Base-by-base conservation (phyloP, 2,888 invertebrate species). In the Amaurobius ferox region DNA sequence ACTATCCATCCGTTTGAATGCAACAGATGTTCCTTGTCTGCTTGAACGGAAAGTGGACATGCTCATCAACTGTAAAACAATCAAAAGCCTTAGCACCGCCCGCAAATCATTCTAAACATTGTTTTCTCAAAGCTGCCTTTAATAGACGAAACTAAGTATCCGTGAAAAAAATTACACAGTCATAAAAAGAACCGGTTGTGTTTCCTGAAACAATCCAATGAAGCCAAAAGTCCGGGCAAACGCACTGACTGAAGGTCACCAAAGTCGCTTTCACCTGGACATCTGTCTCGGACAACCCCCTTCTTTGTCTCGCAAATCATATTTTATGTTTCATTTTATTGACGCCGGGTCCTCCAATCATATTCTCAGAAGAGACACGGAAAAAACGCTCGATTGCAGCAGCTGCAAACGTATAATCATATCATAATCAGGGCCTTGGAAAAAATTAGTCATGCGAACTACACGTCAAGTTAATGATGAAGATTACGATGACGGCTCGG, bases 291-390 rank as follows among this genome's bases (percentile, higher is more conserved):
- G 44, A 44, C 44, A 44, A 44, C 83, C 83, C 83, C 64, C 77
- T 77, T 30, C 71, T 71, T 76, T 83, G 77, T 83, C 66, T 77
- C 83, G 55, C 83, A 83, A 83, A 83, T 77, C 83, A 76, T 71
- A 83, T 77, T 83, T 83, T 71, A 77, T 77, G 76, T 48, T 64
- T 77, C 29, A n/a, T 77, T 83, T 83, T 71, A 77, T 55, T 76
- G 71, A 76, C 77, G 23, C 30, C 30, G 35, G 64, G 28, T 71
- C 76, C 44, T 32, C 83, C 83, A 83, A 83, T 83, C 83, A 83
- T 30, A 71, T 48, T 68, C 68, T 55, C 32, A 68, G 40, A 64
- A 61, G 68, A 67, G 39, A 40, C 9, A 44, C 13, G 16, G 16
- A 16, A 44, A 44, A 2, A 16, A n/a, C n/a, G n/a, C 35, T 35